These are phyloP conservation scores for Ctenosaura bakeri DNA, from an alignment of 2,797 vertebrate species.

Conservation along the genomic window DNA sequence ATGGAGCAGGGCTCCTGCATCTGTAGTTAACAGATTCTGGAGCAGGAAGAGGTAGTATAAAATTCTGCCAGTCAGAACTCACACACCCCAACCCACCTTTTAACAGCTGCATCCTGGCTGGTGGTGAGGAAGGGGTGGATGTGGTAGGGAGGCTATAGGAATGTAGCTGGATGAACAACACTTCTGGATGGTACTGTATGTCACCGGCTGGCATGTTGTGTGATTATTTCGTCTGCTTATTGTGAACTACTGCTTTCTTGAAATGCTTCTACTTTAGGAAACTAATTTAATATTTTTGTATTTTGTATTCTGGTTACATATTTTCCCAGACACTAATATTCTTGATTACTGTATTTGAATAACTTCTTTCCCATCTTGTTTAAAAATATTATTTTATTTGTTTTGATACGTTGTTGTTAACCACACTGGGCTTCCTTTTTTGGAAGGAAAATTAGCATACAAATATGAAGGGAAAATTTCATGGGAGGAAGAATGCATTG, in stretches of 20 bases:
- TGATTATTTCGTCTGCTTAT: background rate
- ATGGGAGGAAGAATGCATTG: background rate
- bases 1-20: too few relatives aligned
- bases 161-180: too few relatives aligned
- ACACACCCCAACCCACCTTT: too few relatives aligned
- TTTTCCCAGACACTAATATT: background rate
- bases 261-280: background rate
- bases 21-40: too few relatives aligned
- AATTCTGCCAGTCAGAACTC: too few relatives aligned
- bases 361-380: background rate
- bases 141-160: too few relatives aligned
- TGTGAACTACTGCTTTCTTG: background rate
- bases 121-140: too few relatives aligned
- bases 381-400: background rate
- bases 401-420: background rate
- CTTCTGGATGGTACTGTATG: too few relatives aligned
- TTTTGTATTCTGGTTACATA: background rate
- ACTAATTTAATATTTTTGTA: background rate
- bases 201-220: background rate
- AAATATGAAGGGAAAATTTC: background rate
- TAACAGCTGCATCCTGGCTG: too few relatives aligned
- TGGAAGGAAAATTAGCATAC: background rate
- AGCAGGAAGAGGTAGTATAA: too few relatives aligned
- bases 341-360: background rate
- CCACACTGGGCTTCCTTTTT: background rate